phyloP scores from a whole-genome alignment of 2,888 invertebrate genomes.

The Lepetodrilus schrolli region DNA sequence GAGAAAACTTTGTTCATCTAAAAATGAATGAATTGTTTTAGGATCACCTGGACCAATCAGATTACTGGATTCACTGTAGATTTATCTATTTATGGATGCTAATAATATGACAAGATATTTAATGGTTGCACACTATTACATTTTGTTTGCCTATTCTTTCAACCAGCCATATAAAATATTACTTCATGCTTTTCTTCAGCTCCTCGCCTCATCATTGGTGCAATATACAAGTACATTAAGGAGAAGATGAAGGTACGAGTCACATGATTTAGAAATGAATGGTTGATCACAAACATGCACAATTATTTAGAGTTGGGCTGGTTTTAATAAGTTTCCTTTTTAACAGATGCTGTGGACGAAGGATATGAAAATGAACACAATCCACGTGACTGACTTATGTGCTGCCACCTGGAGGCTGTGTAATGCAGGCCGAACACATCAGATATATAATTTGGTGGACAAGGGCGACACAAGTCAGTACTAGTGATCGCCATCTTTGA shows the following conservation, averaged over 20 bases:
- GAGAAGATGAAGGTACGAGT: conserved; percentile 86
- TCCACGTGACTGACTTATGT: conserved; percentile 90
- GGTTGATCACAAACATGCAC: not conserved
- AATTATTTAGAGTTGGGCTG: not conserved
- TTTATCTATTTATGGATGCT: no score
- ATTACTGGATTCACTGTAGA: no score
- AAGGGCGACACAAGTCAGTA: conserved; percentile 82
- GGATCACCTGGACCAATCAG: no score
- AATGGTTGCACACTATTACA: no score
- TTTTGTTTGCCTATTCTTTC: no score
- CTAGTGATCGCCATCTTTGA: no score
- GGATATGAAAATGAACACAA: conserved; percentile 88
- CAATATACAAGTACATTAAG: conserved; percentile 89
- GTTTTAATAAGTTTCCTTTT: not conserved
- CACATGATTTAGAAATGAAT: not conserved
- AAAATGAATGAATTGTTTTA: no score
- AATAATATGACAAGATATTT: no score
- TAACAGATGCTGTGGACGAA: conserved; percentile 86
- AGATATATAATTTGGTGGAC: conserved; percentile 89
- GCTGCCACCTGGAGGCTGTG: conserved; percentile 86
- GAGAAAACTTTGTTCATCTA: no score
- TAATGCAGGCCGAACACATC: conserved; percentile 74
- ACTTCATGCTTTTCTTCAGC: conserved; percentile 78
- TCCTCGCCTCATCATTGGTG: conserved; percentile 89
- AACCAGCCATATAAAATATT: no score